Evolutionary conservation across 1,140 invertebrate species (phyloP).

Genomic region (Anoplophora glabripennis): DNA sequence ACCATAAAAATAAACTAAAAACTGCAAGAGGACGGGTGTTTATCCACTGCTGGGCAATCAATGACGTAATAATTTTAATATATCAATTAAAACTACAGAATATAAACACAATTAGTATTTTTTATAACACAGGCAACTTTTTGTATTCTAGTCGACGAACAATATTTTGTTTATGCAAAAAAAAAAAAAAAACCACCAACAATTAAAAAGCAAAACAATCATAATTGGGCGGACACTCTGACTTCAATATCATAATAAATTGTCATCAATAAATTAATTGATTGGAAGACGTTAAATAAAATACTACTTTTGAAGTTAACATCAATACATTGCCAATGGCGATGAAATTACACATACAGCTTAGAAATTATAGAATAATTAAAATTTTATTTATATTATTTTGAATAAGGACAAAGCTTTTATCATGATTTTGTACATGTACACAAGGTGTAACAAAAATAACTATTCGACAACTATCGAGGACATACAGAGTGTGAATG

Average conservation of each 20-base stretch:
- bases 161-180: conserved; percentile 39
- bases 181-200: conserved; percentile 46
- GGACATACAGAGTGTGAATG: no score
- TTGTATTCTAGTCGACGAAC: conserved; percentile 33
- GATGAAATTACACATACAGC: no score
- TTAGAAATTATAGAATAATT: no score
- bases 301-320: no score
- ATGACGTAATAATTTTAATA: conserved; percentile 1
- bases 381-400: no score
- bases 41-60: conserved; percentile 37
- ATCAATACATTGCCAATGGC: no score
- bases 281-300: conserved; percentile 1
- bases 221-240: conserved; percentile 22
- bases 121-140: conserved; percentile 24
- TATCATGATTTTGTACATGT: no score
- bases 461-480: no score
- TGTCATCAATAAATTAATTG: no score
- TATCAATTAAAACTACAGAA: conserved; percentile 24
- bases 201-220: conserved; percentile 40
- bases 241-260: not conserved
- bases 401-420: no score
- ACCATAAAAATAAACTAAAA: conserved; percentile 35
- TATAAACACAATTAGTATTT: conserved; percentile 19
- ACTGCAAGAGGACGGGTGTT: conserved; percentile 37
- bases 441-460: no score